phyloP scores from a whole-genome alignment of 2,113 vertebrate species.

The Clarias batrachus region DNA sequence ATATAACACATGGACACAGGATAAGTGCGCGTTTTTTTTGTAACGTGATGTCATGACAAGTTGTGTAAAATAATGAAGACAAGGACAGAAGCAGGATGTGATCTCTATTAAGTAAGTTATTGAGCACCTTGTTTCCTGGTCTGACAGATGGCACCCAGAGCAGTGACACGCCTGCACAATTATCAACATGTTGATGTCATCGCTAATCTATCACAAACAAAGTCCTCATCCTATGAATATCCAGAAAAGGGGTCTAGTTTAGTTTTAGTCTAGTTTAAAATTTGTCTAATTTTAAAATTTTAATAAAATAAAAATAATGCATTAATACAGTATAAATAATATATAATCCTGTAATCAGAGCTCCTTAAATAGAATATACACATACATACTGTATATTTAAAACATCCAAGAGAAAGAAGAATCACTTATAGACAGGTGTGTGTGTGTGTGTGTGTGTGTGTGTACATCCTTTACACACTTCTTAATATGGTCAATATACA shows the following conservation, averaged over 20 bases:
- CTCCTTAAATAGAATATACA: too few relatives aligned
- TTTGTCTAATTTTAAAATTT: too few relatives aligned
- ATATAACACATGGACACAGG: not conserved
- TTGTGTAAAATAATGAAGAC: not conserved
- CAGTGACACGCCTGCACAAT: constrained; percentile 25
- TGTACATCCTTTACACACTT: not conserved
- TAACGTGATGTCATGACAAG: not conserved
- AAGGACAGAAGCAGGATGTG: constrained; percentile 36
- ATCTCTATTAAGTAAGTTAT: constrained; percentile 21
- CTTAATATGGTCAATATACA: not conserved
- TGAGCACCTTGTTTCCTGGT: constrained; percentile 20
- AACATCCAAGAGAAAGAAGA: not conserved
- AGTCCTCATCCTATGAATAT: not conserved
- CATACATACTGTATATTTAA: too few relatives aligned
- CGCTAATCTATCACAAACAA: not conserved
- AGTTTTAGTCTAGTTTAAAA: not conserved
- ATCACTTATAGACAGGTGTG: not conserved
- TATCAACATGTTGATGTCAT: constrained; percentile 16
- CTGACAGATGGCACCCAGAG: constrained; percentile 54
- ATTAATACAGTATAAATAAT: too few relatives aligned
- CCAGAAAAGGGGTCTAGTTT: not conserved
- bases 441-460: not conserved
- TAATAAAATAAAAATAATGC: too few relatives aligned
- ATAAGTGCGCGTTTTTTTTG: not conserved
- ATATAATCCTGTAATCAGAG: too few relatives aligned